Evolutionary conservation across 2,888 invertebrate genomes (phyloP).

Genomic region (Amiota communis): DNA sequence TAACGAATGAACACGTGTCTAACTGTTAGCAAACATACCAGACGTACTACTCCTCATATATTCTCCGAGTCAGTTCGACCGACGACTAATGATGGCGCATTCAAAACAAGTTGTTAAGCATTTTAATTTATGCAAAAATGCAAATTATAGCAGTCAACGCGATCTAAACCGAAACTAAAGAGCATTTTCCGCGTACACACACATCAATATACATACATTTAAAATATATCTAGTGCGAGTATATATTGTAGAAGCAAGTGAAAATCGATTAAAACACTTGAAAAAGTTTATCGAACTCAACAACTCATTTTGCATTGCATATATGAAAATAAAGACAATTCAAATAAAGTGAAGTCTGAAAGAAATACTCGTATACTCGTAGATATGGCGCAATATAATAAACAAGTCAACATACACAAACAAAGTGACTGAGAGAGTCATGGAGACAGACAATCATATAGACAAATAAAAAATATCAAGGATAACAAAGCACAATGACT

Average conservation of each 20-base stretch:
- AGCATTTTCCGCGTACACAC: constrained; percentile 48
- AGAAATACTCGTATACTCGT: no score
- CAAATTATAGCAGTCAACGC: constrained; percentile 66
- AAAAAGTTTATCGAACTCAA: constrained; percentile 63
- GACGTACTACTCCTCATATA: no score
- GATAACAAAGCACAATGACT: constrained; percentile 1
- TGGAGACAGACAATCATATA: constrained; percentile 12
- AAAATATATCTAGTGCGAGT: no score
- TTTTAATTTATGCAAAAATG: constrained; percentile 61
- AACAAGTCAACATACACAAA: no score
- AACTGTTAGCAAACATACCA: constrained; percentile 8
- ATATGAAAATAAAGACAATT: not conserved
- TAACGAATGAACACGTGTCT: not conserved
- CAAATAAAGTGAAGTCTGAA: not conserved
- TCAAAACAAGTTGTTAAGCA: constrained; percentile 14
- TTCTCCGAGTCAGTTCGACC: not conserved
- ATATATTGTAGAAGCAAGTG: constrained; percentile 17
- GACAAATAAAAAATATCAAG: constrained; percentile 13
- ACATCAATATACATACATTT: not conserved
- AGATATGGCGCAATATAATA: no score
- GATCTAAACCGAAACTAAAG: constrained; percentile 46
- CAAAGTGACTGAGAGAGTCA: no score
- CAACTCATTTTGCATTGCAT: not conserved
- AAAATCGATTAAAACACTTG: constrained; percentile 61
- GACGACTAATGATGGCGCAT: not conserved